Conservation (phyloP, 2,888 invertebrate species). For the Acanthoscelides obtectus region DNA sequence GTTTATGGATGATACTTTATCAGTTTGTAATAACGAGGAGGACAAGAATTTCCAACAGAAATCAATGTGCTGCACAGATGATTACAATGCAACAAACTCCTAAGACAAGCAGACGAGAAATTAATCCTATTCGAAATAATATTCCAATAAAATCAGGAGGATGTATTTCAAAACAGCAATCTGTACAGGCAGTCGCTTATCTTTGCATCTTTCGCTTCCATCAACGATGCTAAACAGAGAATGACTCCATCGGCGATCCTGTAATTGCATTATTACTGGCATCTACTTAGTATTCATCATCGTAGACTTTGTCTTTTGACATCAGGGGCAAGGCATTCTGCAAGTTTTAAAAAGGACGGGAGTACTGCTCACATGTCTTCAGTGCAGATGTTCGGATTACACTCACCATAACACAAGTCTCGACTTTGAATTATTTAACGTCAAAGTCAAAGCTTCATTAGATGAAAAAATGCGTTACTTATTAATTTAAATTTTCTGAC, state of each 20-base stretch:
- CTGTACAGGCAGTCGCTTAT: not conserved
- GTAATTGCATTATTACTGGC: not conserved
- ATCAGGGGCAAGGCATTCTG: no score
- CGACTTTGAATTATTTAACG: no score
- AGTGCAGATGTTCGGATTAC: no score
- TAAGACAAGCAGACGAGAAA: not conserved
- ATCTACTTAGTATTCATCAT: not conserved
- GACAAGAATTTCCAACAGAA: not conserved
- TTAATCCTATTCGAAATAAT: not conserved
- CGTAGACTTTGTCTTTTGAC: not conserved
- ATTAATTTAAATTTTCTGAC: no score
- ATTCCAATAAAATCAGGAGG: not conserved
- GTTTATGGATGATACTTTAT: no score
- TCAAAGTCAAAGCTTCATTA: no score
- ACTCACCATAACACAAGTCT: no score
- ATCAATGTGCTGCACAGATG: not conserved
- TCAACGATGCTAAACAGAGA: not conserved
- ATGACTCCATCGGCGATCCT: not conserved
- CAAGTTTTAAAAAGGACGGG: no score
- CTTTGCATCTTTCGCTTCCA: not conserved
- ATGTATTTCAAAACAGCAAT: not conserved
- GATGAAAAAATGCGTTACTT: no score
- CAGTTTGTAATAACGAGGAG: not conserved
- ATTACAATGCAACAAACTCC: not conserved
- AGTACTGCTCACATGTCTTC: no score